Evolutionary conservation across 1,140 invertebrate genomes (phyloP), one percentile per base, ranked within the genome.

Genomic region (Zaprionus vittiger): DNA sequence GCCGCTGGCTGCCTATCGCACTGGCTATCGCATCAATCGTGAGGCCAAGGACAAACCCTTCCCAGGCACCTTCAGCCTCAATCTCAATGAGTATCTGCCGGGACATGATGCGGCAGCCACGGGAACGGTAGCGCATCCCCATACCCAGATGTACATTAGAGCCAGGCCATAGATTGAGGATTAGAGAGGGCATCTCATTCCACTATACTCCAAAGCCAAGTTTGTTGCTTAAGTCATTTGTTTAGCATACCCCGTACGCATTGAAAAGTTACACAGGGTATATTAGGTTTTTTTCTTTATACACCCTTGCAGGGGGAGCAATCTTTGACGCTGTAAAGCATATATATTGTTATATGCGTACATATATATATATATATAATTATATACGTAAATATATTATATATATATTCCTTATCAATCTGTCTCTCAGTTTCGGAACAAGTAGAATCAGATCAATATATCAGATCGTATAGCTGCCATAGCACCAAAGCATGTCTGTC

Each of bases 31-130:
- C 6, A 91, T 91, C 22, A 92, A 92, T 79, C 85, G 91, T 0
- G 91, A 92, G 64, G 78, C 79, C 17, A 92, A 92, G 65, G 85
- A 83, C n/a, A 91, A 87, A 54, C 73, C 78, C 12, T 84, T 67
- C 20, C 81, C 86, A 5, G 26, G 66, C 17, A 41, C 80, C 1
- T 82, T 92, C 17, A 83, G 77, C 2, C 60, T 91, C 0, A 92
- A 92, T 57, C 69, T 92, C 0, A 86, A 92, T 52, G 91, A 92
- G 55, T 92, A 92, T 65, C 44, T 92, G 60, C 91, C 91, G 1
- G 65, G 71, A 1, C 77, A 85, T 24, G 84, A 81, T 52, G 49
- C 17, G 3, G 1, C 75, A 9, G 20, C 26, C 2, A 61, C 64
- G 28, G 64, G 69, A 5, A 34, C 75, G 17, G 11, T 63, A 6